Evolutionary conservation across 2,888 invertebrate species (phyloP).

Genomic region (Chrysopilus asiliformis): DNA sequence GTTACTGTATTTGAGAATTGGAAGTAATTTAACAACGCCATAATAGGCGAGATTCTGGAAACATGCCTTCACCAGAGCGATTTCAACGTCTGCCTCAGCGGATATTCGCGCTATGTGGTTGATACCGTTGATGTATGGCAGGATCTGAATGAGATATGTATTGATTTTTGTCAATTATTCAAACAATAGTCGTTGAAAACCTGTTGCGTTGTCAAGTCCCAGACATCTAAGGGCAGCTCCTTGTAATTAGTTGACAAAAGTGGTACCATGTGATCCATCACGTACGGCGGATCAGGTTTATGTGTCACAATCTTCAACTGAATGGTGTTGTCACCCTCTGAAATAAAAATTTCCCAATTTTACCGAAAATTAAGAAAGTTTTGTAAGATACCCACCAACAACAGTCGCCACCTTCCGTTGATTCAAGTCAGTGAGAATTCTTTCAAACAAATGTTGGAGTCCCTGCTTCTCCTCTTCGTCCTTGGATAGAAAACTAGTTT

Average conservation of each 20-base stretch:
- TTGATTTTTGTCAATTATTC: too few relatives aligned
- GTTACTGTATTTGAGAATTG: constrained; percentile 74
- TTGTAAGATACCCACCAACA: constrained; percentile 40
- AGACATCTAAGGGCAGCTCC: constrained; percentile 55
- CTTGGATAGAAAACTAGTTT: constrained; percentile 69
- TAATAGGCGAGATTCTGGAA: constrained; percentile 82
- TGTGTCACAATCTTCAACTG: constrained; percentile 78
- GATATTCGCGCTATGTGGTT: constrained; percentile 86
- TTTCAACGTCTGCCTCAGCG: constrained; percentile 81
- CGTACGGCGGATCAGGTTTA: constrained; percentile 65
- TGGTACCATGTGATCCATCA: constrained; percentile 83
- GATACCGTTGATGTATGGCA: constrained; percentile 83
- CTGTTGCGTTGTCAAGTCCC: constrained; percentile 92
- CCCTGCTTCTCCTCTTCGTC: constrained; percentile 48
- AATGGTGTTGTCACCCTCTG: constrained; percentile 77
- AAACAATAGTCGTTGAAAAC: constrained; percentile 33
- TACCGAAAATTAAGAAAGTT: constrained; percentile 11
- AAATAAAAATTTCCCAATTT: too few relatives aligned
- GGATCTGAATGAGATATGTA: constrained; percentile 39
- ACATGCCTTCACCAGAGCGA: constrained; percentile 85
- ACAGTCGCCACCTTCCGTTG: constrained; percentile 63
- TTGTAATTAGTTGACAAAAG: constrained; percentile 54
- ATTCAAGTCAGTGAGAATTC: constrained; percentile 72
- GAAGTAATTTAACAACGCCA: constrained; percentile 57
- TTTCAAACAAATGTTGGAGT: constrained; percentile 60